A percentile compares a stretch with the other conserved stretches of the same genome.
These are phyloP conservation scores for Anoura caudifer DNA, from an alignment of 2,113 vertebrate genomes.

Conservation along the genomic window DNA sequence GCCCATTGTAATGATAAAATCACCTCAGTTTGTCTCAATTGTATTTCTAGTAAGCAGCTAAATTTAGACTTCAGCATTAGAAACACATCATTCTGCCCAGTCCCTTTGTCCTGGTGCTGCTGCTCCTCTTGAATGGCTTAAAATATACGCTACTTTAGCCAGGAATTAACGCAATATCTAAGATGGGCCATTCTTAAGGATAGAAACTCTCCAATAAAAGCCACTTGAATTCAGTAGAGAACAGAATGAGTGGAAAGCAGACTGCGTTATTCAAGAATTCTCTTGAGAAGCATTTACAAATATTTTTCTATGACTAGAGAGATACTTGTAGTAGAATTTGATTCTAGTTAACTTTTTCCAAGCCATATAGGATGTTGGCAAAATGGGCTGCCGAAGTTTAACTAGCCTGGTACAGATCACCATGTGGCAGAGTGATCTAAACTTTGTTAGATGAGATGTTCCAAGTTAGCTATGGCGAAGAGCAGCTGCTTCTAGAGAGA, in stretches of 20 bases:
- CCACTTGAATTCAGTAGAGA: not conserved
- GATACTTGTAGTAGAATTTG: not conserved
- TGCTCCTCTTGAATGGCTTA: not conserved
- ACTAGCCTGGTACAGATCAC: not conserved
- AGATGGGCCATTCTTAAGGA: not conserved
- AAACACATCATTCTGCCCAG: not conserved
- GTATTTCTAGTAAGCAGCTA: not conserved
- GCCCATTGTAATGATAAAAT: not conserved
- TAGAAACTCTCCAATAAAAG: not conserved
- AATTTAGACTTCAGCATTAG: not conserved
- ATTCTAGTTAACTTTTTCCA: not conserved
- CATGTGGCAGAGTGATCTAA: not conserved
- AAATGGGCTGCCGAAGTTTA: not conserved
- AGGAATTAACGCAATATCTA: not conserved
- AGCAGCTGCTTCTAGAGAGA: not conserved
- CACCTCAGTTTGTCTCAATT: not conserved
- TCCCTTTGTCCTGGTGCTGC: accelerated
- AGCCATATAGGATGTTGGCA: not conserved
- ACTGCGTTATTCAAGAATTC: not conserved
- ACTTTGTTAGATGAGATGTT: not conserved
- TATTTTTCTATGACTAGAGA: not conserved
- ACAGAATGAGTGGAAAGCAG: not conserved
- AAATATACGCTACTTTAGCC: not conserved
- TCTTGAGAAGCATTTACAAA: not conserved
- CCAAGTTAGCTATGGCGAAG: not conserved